These are phyloP conservation scores for Python bivittatus DNA, from an alignment of 2,113 vertebrate species.

Conservation along the genomic window DNA sequence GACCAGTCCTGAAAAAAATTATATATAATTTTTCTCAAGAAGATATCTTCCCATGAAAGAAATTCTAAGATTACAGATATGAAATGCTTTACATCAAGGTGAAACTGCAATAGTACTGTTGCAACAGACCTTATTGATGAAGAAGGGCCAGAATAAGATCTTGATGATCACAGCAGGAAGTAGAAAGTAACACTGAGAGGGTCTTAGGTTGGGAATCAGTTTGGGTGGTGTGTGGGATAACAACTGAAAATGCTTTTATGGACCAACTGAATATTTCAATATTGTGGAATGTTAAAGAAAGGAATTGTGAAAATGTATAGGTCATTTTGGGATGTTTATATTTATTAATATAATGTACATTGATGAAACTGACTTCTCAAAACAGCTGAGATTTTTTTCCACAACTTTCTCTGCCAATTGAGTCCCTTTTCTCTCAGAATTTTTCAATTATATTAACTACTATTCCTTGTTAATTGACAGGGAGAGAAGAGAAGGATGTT, in stretches of 20 bases:
- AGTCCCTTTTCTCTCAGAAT: background rate
- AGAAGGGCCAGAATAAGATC: background rate
- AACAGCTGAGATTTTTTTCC: background rate
- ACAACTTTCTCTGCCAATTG: background rate
- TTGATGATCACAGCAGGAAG: background rate
- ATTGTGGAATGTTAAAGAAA: background rate
- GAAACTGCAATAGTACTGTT: background rate
- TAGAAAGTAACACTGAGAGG: background rate
- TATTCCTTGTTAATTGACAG: background rate
- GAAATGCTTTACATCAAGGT: background rate
- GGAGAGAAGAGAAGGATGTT: background rate
- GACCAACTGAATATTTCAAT: background rate
- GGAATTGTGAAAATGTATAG: background rate
- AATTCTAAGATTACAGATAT: background rate
- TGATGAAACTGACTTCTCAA: background rate
- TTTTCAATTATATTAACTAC: background rate
- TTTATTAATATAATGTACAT: background rate
- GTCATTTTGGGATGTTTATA: background rate
- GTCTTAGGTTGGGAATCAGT: background rate
- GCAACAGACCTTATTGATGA: background rate
- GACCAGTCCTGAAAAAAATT: background rate
- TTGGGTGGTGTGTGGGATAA: background rate
- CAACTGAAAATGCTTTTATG: background rate
- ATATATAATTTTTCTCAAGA: background rate
- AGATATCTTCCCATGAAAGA: background rate